Percentiles rank a stretch among this genome's conserved stretches.
Evolutionary conservation across 2,113 vertebrate genomes (phyloP).

Genomic region (Dasypus novemcinctus): DNA sequence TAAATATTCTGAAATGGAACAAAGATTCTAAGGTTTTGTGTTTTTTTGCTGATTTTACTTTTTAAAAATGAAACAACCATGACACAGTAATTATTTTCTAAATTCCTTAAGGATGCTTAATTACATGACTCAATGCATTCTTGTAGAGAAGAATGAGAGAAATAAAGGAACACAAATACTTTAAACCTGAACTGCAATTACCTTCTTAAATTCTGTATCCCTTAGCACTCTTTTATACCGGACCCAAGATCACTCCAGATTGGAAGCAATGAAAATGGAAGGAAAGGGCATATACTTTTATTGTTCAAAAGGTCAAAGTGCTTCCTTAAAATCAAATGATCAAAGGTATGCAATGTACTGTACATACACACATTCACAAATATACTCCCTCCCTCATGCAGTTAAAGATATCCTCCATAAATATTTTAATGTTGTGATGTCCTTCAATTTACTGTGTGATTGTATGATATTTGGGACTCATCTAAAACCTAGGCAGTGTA

Average conservation of each 20-base stretch:
- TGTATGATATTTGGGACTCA: background rate
- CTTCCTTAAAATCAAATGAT: background rate
- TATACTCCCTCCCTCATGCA: background rate
- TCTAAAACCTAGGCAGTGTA: background rate
- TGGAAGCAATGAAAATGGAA: background rate
- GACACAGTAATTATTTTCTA: background rate
- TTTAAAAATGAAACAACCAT: background rate
- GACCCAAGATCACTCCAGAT: background rate
- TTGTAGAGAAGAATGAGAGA: background rate
- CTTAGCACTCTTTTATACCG: background rate
- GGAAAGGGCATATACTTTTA: background rate
- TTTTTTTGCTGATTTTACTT: background rate
- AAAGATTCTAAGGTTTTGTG: background rate
- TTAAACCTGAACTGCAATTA: background rate
- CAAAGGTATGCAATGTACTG: background rate
- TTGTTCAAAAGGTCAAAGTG: background rate
- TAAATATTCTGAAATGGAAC: background rate
- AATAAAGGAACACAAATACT: background rate
- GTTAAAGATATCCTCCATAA: background rate
- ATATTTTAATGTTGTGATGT: background rate
- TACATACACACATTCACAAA: background rate
- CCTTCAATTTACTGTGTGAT: background rate
- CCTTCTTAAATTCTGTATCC: background rate
- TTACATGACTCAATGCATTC: background rate
- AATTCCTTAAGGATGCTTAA: background rate